These are phyloP conservation scores for Patagioenas fasciata DNA, from an alignment of 2,113 vertebrate genomes.

Conservation along the genomic window DNA sequence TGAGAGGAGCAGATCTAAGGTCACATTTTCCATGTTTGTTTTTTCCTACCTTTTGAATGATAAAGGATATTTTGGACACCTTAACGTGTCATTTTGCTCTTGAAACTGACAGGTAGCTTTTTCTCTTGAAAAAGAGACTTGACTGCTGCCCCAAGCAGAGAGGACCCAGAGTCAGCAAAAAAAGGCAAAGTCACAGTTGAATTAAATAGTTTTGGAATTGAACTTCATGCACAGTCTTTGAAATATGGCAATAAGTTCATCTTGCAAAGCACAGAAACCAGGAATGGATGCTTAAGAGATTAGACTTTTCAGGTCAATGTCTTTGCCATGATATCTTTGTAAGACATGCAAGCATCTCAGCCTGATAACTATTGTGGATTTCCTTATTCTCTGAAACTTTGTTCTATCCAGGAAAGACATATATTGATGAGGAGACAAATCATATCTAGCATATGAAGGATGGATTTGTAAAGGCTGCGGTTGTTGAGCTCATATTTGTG, in stretches of 20 bases:
- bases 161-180: not conserved
- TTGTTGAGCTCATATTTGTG: not conserved
- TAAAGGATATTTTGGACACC: not conserved
- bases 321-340: not conserved
- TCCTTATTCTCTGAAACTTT: not conserved
- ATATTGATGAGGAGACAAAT: not conserved
- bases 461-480: not conserved
- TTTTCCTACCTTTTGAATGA: conserved; percentile 1
- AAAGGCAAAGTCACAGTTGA: not conserved
- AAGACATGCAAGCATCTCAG: not conserved
- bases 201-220: not conserved
- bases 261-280: not conserved
- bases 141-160: not conserved
- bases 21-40: not conserved
- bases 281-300: not conserved
- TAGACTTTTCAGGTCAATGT: not conserved
- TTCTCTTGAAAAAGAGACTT: not conserved
- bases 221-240: not conserved
- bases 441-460: not conserved
- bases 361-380: not conserved
- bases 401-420: not conserved
- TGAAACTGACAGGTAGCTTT: not conserved
- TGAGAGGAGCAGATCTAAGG: not conserved
- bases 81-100: not conserved
- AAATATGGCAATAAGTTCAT: not conserved